A percentile compares a stretch with the other conserved stretches of the same genome.
Evolutionary conservation across 2,113 vertebrate species (phyloP).

Genomic region (Polypterus bichir): DNA sequence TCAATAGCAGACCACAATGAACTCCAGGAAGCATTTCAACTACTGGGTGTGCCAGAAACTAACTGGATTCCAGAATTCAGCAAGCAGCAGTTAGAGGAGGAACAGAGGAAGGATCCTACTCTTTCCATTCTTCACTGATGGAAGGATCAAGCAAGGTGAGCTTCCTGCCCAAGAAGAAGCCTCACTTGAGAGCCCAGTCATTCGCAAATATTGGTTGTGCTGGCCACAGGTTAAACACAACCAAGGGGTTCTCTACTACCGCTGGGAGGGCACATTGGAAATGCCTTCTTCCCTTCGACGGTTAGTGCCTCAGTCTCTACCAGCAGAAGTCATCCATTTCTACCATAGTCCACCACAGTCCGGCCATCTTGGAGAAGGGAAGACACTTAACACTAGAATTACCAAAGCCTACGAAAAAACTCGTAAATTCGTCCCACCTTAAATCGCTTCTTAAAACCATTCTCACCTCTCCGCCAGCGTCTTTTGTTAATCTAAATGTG

Average conservation of each 20-base stretch:
- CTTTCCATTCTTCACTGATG: too few relatives aligned
- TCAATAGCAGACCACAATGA: too few relatives aligned
- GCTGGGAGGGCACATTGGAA: neutral
- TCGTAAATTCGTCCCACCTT: too few relatives aligned
- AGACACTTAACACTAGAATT: too few relatives aligned
- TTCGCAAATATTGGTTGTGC: constrained; percentile 5
- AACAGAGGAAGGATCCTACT: neutral
- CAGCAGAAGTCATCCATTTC: neutral
- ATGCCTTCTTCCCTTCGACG: neutral
- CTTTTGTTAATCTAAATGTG: too few relatives aligned
- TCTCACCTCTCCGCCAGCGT: too few relatives aligned
- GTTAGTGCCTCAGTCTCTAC: constrained; percentile 1
- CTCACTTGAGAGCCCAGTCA: neutral
- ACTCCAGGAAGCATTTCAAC: neutral
- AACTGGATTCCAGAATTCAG: too few relatives aligned
- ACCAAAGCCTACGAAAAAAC: too few relatives aligned
- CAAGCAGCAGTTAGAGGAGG: too few relatives aligned
- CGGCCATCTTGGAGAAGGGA: constrained; percentile 10
- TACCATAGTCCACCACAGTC: constrained; percentile 9
- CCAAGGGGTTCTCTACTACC: constrained; percentile 1
- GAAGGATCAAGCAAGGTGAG: too few relatives aligned
- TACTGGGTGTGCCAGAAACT: too few relatives aligned
- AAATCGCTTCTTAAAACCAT: too few relatives aligned
- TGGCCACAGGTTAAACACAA: constrained; percentile 6
- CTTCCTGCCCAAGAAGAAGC: neutral